Base-by-base conservation (phyloP, 30 jellyfish, hydroid and myxozoan genomes). In the Morbakka virulenta region DNA sequence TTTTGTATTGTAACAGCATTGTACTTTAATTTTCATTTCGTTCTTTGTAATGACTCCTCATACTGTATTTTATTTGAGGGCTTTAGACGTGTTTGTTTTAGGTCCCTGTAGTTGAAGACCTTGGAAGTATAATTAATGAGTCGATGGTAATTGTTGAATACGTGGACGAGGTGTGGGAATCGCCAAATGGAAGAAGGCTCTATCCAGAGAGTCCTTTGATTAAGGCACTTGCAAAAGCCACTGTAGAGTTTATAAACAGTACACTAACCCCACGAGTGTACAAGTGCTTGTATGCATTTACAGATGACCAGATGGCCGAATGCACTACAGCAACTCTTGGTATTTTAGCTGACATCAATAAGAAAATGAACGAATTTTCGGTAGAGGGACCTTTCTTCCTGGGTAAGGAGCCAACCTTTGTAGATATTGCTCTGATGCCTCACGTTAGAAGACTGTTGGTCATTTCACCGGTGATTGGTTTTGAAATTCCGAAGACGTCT, bases 61-160 rank as follows among this genome's bases (percentile, higher is more conserved):
- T n/a, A n/a, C n/a, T n/a, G n/a, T n/a, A n/a, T n/a, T n/a, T n/a
- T n/a, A n/a, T n/a, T n/a, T n/a, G n/a, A n/a, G n/a, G n/a, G n/a
- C n/a, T n/a, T n/a, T n/a, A n/a, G n/a, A n/a, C n/a, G n/a, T n/a
- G n/a, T n/a, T n/a, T n/a, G n/a, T n/a, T n/a, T n/a, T n/a, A n/a
- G 49, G 94, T 82, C 31, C 94, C 94, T 22, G 80, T 82, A 17
- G 64, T 82, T 81, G 4, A 64, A 6, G 94, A 82, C 75, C 86
- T 64, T 28, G 86, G 86, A 2, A 9, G 72, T 47, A 26, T 62
- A 0, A 32, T 82, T 3, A 63, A 53, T 63, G 94, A 82, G 50
- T 82, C 94, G 12, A 69, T 62, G 25, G 68, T 82, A 35, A 69
- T 81, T 35, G 86, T 82, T 20, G 94, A 82, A 49, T 82, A 82